Percentiles rank a stretch among this genome's conserved stretches.
These are phyloP conservation scores for Rhinoraja longicauda DNA, from an alignment of 2,797 vertebrate species.

Conservation along the genomic window DNA sequence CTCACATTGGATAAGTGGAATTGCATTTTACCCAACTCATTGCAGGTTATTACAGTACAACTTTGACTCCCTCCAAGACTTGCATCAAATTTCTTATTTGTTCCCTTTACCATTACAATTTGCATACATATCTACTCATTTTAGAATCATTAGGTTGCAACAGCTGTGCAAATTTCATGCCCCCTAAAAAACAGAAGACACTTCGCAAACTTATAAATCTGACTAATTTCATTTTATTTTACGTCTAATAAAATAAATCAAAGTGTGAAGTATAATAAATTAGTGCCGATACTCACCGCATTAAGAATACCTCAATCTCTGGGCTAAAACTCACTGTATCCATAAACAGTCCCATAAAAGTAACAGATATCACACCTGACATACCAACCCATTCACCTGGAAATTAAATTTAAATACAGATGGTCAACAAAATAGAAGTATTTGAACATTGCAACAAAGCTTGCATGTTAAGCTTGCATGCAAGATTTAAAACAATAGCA, in stretches of 20 bases:
- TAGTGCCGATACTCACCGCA: conserved; percentile 47
- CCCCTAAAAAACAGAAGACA: not conserved
- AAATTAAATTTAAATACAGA: conserved; percentile 41
- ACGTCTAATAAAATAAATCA: not conserved
- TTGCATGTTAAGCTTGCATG: not conserved
- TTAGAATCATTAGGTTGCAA: too few species aligned
- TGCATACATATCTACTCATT: too few species aligned
- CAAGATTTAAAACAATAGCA: not conserved
- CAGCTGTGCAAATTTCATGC: too few species aligned
- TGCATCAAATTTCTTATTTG: not conserved
- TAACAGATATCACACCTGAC: conserved; percentile 52
- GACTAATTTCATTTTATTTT: not conserved
- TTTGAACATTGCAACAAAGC: not conserved
- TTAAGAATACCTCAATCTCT: conserved; percentile 49
- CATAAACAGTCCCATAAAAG: conserved; percentile 52
- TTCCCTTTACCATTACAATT: too few species aligned
- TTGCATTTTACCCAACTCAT: not conserved
- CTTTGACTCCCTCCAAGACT: not conserved
- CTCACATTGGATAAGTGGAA: not conserved
- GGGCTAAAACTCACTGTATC: conserved; percentile 55
- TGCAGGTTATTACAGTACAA: not conserved
- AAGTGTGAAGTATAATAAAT: not conserved
- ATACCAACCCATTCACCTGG: conserved; percentile 51
- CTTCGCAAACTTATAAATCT: not conserved
- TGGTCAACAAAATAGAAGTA: not conserved